Evolutionary conservation across 2,888 invertebrate species (phyloP).

Genomic region (Diaperis boleti): DNA sequence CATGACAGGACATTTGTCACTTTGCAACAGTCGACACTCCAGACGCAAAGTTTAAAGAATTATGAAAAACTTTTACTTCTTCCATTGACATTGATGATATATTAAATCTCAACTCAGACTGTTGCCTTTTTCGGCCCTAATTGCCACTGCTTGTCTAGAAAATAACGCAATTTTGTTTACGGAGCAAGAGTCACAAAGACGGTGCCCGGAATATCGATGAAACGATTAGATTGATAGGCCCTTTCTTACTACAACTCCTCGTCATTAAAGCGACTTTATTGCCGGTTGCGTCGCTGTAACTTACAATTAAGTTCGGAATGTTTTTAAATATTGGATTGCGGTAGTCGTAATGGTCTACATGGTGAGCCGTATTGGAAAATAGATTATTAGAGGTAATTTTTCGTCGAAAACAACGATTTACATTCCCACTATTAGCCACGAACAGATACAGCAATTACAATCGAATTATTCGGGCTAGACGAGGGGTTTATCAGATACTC

Average conservation of each 20-base stretch:
- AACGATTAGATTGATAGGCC: not conserved
- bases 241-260: not conserved
- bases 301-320: not conserved
- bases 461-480: not conserved
- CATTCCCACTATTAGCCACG: not conserved
- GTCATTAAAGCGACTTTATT: not conserved
- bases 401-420: not conserved
- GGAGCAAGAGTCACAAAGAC: not conserved
- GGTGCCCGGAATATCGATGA: not conserved
- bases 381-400: not conserved
- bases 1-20: constrained; percentile 50
- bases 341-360: not conserved
- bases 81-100: constrained; percentile 20
- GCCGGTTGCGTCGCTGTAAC: not conserved
- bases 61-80: constrained; percentile 23
- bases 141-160: no score
- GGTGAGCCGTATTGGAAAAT: not conserved
- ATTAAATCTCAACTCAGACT: constrained; percentile 16
- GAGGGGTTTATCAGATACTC: constrained; percentile 8
- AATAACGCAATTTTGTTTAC: not conserved
- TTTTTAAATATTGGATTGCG: not conserved
- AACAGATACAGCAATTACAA: constrained; percentile 1
- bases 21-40: constrained; percentile 24
- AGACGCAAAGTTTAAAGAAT: constrained; percentile 27
- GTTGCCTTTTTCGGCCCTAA: not conserved